Conservation (phyloP, 2,113 vertebrate genomes). For the Hippocampus guttulatus region DNA sequence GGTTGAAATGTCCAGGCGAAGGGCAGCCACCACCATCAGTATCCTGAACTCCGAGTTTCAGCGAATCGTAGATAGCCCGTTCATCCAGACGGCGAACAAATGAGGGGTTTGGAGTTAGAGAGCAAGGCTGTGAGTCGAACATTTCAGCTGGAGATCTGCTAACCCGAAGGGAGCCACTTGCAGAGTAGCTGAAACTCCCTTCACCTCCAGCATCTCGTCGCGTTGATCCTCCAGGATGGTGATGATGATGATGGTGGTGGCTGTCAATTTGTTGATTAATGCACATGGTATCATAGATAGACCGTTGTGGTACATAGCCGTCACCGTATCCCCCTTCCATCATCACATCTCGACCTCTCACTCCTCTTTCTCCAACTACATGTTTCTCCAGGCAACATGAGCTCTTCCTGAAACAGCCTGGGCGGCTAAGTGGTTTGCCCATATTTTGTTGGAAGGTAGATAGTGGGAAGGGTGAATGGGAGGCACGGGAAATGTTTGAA, state of each 20-base stretch:
- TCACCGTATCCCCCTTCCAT: slow-evolving; percentile 89
- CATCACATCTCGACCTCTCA: slow-evolving; percentile 78
- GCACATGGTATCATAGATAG: slow-evolving; percentile 94
- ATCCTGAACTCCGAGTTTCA: slow-evolving; percentile 86
- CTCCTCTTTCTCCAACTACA: slow-evolving; percentile 80
- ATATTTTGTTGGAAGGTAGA: slow-evolving; percentile 67
- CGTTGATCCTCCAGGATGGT: slow-evolving; percentile 77
- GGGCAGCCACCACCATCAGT: slow-evolving; percentile 65
- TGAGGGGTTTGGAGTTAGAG: slow-evolving; percentile 76
- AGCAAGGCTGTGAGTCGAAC: slow-evolving; percentile 77
- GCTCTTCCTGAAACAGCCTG: slow-evolving; percentile 92
- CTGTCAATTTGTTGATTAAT: slow-evolving; percentile 96
- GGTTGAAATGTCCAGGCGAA: slow-evolving; percentile 67
- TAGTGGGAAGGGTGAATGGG: slow-evolving; percentile 57
- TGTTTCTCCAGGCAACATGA: slow-evolving; percentile 89
- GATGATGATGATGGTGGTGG: slow-evolving; percentile 72
- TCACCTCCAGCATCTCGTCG: slow-evolving; percentile 73
- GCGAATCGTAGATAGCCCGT: slow-evolving; percentile 88
- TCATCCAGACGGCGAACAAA: slow-evolving; percentile 85
- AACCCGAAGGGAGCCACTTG: slow-evolving; percentile 66
- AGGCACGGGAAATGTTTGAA: slow-evolving; percentile 48
- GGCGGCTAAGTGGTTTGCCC: slow-evolving; percentile 96
- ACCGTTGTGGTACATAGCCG: slow-evolving; percentile 92
- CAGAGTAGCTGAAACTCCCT: slow-evolving; percentile 58
- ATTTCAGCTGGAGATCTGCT: slow-evolving; percentile 68